These are phyloP conservation scores for Mesaphorura yosii DNA, from an alignment of 1,140 invertebrate species.

Conservation along the genomic window DNA sequence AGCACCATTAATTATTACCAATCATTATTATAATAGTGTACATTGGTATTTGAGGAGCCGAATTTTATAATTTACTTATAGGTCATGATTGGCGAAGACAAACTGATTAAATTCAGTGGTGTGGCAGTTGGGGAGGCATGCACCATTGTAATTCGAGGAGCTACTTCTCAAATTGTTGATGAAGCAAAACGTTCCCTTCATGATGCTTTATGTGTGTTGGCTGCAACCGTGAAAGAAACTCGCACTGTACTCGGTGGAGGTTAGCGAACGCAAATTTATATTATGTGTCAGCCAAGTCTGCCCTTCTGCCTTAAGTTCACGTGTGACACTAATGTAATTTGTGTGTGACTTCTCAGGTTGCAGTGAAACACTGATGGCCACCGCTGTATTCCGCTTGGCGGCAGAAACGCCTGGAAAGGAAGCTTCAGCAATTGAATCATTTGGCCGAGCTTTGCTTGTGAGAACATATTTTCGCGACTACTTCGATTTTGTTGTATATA, in stretches of 20 bases:
- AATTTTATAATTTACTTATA: constrained; percentile 33
- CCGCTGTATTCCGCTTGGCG: constrained; percentile 71
- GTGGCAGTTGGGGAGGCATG: constrained; percentile 92
- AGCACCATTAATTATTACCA: background rate
- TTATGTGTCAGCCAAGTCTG: background rate
- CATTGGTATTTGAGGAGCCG: background rate
- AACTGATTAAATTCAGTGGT: constrained; percentile 86
- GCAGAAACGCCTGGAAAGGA: constrained; percentile 91
- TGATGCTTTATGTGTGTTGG: constrained; percentile 93
- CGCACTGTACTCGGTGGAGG: constrained; percentile 86
- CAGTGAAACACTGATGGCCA: constrained; percentile 93
- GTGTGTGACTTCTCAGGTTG: constrained; percentile 44
- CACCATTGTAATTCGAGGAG: constrained; percentile 90
- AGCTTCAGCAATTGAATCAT: constrained; percentile 92
- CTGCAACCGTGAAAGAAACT: constrained; percentile 87
- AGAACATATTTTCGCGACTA: constrained; percentile 34
- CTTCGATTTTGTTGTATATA: too few relatives aligned
- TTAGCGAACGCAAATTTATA: constrained; percentile 32
- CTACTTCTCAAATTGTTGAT: constrained; percentile 98
- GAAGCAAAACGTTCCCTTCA: constrained; percentile 97
- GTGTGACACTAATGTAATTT: constrained; percentile 11
- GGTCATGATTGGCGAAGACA: constrained; percentile 97
- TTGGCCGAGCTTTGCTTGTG: constrained; percentile 63
- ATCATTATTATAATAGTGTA: background rate
- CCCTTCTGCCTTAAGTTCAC: background rate